Base-by-base conservation (phyloP, 1,140 invertebrate species). In the Cotesia typhae region DNA sequence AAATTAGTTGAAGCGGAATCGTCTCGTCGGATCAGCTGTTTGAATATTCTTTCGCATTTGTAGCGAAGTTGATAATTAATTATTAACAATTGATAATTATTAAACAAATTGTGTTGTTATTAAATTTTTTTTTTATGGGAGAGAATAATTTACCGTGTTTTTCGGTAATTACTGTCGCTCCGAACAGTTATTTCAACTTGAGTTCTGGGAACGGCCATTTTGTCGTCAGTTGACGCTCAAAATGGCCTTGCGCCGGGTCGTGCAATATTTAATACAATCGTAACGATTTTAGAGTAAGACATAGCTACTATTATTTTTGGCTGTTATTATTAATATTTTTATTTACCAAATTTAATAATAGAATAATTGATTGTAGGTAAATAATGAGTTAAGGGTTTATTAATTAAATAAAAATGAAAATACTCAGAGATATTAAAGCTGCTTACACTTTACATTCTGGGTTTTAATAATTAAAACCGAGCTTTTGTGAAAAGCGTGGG, bases 241-340 rank as follows among this genome's bases (percentile, higher is more conserved):
- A 28, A 66, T 20, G 51, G 38, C 67, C 67, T 72, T 81, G 83
- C 83, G 85, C 85, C 85, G 85, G 85, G 76, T 78, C 77, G 85
- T 86, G 85, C 85, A 86, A 86, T 86, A 85, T 84, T 81, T 82
- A 77, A 75, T 85, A 86, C 80, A 78, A 35, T 78, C 41, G 17
- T 53, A 64, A 20, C 28, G 36, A 67, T 20, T 67, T 28, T 28
- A 28, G 28, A 28, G 28, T 28, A 28, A 28, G 28, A 28, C 3
- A 28, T 28, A 28, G 28, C 28, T 28, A 28, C 1, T 28, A 28
- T 28, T 28, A 28, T 28, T 2, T 28, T 28, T 1, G 28, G 28
- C 28, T 28, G 28, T 28, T 28, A 28, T 28, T 28, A 28, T 28
- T 28, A 28, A 2, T 28, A 28, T 7, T 47, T 47, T 47, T 47